A percentile compares a stretch with the other conserved stretches of the same genome.
Evolutionary conservation across 2,888 invertebrate genomes (phyloP).

Genomic region (Busseola fusca): DNA sequence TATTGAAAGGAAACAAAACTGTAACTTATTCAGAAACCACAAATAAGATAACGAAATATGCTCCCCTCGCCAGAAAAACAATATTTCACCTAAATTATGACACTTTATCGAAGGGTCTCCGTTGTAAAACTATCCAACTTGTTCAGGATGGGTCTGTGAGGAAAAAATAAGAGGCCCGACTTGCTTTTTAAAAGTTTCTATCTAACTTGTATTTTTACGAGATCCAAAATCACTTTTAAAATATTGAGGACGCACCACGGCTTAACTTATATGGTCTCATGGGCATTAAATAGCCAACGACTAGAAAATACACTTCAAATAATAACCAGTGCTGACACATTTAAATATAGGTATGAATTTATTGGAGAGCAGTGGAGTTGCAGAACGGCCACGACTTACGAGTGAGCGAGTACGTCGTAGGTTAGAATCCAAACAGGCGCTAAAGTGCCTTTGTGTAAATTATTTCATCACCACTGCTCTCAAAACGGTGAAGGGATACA

Average conservation of each 20-base stretch:
- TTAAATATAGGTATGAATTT: constrained; percentile 26
- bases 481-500: too few species aligned
- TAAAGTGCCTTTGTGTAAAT: too few species aligned
- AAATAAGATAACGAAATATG: constrained; percentile 79
- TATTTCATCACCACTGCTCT: too few species aligned
- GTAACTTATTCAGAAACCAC: constrained; percentile 74
- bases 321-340: constrained; percentile 44
- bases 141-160: constrained; percentile 77
- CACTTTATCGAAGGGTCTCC: constrained; percentile 84
- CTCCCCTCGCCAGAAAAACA: constrained; percentile 75
- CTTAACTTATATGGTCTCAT: constrained; percentile 73
- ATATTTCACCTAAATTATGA: constrained; percentile 85
- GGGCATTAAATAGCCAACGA: constrained; percentile 65
- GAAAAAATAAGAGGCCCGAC: constrained; percentile 77
- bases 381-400: too few species aligned
- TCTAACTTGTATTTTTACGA: constrained; percentile 79
- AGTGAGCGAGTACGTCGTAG: too few species aligned
- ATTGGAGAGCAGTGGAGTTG: not conserved
- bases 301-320: constrained; percentile 55
- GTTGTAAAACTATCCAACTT: constrained; percentile 85
- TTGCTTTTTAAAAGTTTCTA: constrained; percentile 80
- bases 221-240: constrained; percentile 80
- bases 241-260: constrained; percentile 73
- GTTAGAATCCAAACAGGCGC: too few species aligned
- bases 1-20: constrained; percentile 66